phyloP scores from a whole-genome alignment of 2,888 invertebrate species.

The Eupithecia centaureata region DNA sequence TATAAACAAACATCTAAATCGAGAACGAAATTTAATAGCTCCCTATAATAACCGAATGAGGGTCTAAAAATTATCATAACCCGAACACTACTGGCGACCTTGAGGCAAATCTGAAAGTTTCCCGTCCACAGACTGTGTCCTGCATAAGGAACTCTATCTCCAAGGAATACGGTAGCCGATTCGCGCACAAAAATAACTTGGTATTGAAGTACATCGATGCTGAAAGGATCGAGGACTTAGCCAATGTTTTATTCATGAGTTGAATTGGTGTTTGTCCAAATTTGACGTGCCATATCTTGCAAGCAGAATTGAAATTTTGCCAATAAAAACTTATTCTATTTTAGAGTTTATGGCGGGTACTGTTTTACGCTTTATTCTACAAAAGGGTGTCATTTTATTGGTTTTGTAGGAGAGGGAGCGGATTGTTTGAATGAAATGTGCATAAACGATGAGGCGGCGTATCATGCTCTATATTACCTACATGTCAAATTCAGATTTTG shows the following conservation, averaged over 20 bases:
- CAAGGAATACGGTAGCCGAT: constrained; percentile 33
- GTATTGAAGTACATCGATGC: constrained; percentile 52
- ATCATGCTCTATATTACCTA: neutral
- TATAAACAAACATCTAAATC: constrained; percentile 57
- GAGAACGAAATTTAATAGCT: constrained; percentile 60
- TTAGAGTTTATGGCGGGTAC: constrained; percentile 43
- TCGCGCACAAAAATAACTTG: constrained; percentile 36
- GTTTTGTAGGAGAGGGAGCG: constrained; percentile 3
- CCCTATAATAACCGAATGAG: constrained; percentile 63
- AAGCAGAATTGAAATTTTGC: constrained; percentile 61
- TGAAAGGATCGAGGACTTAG: constrained; percentile 56
- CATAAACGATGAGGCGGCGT: neutral
- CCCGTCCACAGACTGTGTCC: neutral
- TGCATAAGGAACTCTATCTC: constrained; percentile 31
- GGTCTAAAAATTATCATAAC: constrained; percentile 65
- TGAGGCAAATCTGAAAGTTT: constrained; percentile 48
- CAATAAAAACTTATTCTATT: constrained; percentile 52
- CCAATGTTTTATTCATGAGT: constrained; percentile 72
- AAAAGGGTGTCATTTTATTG: constrained; percentile 13
- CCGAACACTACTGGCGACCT: constrained; percentile 60
- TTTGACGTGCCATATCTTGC: constrained; percentile 70
- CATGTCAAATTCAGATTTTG: neutral
- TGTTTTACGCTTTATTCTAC: constrained; percentile 37
- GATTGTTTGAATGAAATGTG: neutral
- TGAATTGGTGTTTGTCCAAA: constrained; percentile 76